A percentile compares a stretch with the other conserved stretches of the same genome.
Conservation (phyloP, 2,888 invertebrate species). For the Rhyacophila evoluta region DNA sequence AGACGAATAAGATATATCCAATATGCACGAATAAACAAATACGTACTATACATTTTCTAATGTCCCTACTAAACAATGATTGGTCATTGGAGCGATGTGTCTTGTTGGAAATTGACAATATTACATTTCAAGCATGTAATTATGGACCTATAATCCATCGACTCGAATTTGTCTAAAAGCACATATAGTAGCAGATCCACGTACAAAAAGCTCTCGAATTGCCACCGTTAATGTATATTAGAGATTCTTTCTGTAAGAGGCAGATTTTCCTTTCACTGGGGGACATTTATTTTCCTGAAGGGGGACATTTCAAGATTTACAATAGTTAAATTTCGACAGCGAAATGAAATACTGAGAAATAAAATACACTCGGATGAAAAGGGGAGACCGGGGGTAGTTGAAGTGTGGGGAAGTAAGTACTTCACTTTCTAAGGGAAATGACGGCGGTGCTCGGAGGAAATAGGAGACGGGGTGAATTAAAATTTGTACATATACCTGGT, state of each 20-base stretch:
- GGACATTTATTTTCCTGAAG: constrained; percentile 23
- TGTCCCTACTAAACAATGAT: no score
- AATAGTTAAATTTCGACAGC: constrained; percentile 46
- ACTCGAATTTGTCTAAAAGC: neutral
- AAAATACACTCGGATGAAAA: constrained; percentile 7
- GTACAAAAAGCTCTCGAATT: neutral
- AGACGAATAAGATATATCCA: no score
- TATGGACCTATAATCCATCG: neutral
- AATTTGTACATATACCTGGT: neutral
- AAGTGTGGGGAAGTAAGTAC: constrained; percentile 5
- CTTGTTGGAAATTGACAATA: neutral
- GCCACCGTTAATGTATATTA: constrained; percentile 17
- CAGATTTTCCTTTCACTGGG: neutral
- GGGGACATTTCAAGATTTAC: constrained; percentile 46
- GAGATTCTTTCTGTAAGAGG: constrained; percentile 1
- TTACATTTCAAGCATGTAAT: neutral
- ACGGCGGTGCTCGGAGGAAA: neutral
- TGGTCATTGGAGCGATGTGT: neutral
- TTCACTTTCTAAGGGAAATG: constrained; percentile 22
- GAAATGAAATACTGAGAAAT: constrained; percentile 32
- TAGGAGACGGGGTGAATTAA: neutral
- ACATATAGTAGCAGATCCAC: neutral
- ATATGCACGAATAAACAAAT: no score
- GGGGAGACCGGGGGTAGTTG: neutral
- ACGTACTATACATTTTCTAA: no score